Conservation (phyloP, 2,888 invertebrate genomes). For the Bellardia pandia region DNA sequence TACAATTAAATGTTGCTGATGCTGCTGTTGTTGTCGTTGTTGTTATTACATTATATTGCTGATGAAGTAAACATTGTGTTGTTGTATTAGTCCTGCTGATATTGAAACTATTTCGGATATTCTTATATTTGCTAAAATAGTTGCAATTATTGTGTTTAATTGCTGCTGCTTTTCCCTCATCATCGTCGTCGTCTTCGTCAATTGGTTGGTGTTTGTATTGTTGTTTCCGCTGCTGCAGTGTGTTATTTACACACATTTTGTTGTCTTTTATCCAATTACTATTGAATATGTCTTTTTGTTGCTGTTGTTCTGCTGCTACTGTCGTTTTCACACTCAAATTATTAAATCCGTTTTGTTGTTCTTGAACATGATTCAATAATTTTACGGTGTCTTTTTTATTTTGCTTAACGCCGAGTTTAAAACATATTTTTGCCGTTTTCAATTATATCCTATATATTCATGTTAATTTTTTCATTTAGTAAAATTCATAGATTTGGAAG, state of each 20-base stretch:
- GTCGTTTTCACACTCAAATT: slow-evolving; percentile 41
- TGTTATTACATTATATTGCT: slow-evolving; percentile 51
- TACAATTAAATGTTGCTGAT: slow-evolving; percentile 81
- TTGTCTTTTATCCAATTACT: slow-evolving; percentile 51
- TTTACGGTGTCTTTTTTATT: slow-evolving; percentile 17
- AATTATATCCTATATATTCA: slow-evolving; percentile 17
- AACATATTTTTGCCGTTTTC: slow-evolving; percentile 32
- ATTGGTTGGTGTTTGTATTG: slow-evolving; percentile 43
- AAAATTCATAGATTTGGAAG: slow-evolving; percentile 42
- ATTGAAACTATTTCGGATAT: slow-evolving; percentile 29
- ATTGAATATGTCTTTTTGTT: slow-evolving; percentile 29
- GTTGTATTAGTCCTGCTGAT: slow-evolving; percentile 28
- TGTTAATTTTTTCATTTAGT: slow-evolving; percentile 31
- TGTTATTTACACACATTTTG: slow-evolving; percentile 67
- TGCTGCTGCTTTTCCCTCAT: slow-evolving; percentile 28
- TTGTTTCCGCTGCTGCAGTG: slow-evolving; percentile 50
- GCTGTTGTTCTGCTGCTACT: slow-evolving; percentile 25
- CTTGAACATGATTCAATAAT: slow-evolving; percentile 53
- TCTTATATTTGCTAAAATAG: slow-evolving; percentile 27
- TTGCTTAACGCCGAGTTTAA: slow-evolving; percentile 22
- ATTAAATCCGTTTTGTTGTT: slow-evolving; percentile 39
- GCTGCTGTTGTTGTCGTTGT: slow-evolving; percentile 24
- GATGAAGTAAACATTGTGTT: slow-evolving; percentile 37
- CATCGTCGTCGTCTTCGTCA: slow-evolving; percentile 39
- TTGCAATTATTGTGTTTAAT: slow-evolving; percentile 39